Evolutionary conservation across 2,113 vertebrate species (phyloP), one percentile per base, ranked within the genome.

Genomic region (Archilochus colubris): DNA sequence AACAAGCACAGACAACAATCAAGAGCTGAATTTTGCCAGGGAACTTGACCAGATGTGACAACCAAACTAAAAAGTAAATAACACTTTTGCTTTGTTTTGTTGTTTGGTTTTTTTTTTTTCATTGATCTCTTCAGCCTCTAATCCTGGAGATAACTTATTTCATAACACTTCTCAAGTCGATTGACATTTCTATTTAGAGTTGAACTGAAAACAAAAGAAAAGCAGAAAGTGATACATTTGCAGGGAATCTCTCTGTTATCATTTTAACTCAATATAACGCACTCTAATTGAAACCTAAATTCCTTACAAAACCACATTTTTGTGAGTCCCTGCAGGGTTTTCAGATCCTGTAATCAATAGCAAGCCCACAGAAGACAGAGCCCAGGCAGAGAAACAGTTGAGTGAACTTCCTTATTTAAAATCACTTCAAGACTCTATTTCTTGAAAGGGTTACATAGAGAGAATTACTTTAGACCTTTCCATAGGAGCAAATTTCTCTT

Each of bases 381-480:
- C 18, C 62, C 20, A 59, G 40, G 63, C 14, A 43, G n/a, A 86
- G 30, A 82, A 64, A 75, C 53, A 89, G 24, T 3, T 67, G 28
- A 73, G 20, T 38, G 84, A 97, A 96, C 76, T 95, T 95, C 75
- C 73, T 70, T 40, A 68, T 67, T 86, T 82, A 44, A 82, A 93
- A 94, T 86, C 23, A 83, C 51, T 81, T 87, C 40, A 80, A 79
- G 33, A 46, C 58, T 40, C 16, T 2, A 1, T 76, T 95, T 96
- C 74, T 92, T 72, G 78, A 77, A 82, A 51, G 64, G 89, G 64
- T 87, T 95, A 95, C 51, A 73, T 67, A 95, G 76, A 94, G 38
- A 93, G 88, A 77, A 94, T 93, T 95, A 91, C 53, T 86, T 78
- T 67, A 90, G 91, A 93, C 50, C 57, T 89, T 91, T 93, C 54